Evolutionary conservation across 2,113 vertebrate genomes (phyloP), one percentile per base, ranked within the genome.

Genomic region (Genyomyrus donnyi): DNA sequence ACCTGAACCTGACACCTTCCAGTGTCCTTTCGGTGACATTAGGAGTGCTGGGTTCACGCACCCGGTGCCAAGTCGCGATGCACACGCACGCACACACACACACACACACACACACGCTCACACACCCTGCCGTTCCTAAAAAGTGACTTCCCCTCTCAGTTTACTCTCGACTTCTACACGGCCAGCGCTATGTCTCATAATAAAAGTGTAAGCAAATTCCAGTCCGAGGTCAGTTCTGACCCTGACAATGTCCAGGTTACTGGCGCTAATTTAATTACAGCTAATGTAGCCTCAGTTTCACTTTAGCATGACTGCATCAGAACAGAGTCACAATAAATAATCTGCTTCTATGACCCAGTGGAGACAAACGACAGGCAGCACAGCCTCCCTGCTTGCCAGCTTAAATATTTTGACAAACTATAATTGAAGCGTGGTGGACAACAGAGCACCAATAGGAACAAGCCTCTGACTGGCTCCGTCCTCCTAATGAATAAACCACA

Each of bases 351-450:
- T 85, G 58, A 62, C 70, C 39, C 46, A 92, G 94, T 95, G 93
- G 90, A 95, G 95, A 95, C 92, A 93, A 96, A 95, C 21, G 91
- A 91, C 92, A 92, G 89, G 15, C 50, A 74, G 90, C 31, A 89
- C 88, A 92, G 87, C 92, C 62, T 49, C 89, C 86, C 48, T 89
- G 35, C 90, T 19, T 91, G 94, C 94, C 93, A 96, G 94, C 90
- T 80, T 90, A 94, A 95, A 95, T 92, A 95, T 95, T 95, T 95
- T 92, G 91, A 89, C 91, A 92, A 88, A 91, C 90, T 93, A 91
- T 89, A 92, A 93, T 93, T 92, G 91, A 85, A 91, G 92, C 90
- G 91, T 88, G 70, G 39, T 89, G 62, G 50, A 84, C 52, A 27
- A 5, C 88, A 87, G 89, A 90, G 85, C 85, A 87, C 11, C 91